These are phyloP conservation scores for Maccullochella peelii DNA, from an alignment of 2,113 vertebrate genomes.

Conservation along the genomic window DNA sequence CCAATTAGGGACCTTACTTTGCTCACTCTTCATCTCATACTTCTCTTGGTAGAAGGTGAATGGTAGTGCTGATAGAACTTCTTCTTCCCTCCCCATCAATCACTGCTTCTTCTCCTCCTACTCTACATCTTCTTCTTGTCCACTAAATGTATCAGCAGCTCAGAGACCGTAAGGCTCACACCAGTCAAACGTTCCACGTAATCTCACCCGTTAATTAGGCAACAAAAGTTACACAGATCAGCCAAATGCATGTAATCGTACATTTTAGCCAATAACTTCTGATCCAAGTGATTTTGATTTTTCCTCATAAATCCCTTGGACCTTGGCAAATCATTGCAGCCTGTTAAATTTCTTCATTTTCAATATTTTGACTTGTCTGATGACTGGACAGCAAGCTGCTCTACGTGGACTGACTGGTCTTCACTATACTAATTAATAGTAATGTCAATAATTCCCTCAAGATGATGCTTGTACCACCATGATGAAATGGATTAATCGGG, in stretches of 20 bases:
- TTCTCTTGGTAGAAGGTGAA: conserved; percentile 8
- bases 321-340: conserved; percentile 3
- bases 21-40: conserved; percentile 1
- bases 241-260: conserved; percentile 34
- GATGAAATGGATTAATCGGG: conserved; percentile 26
- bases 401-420: conserved; percentile 30
- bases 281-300: conserved; percentile 12
- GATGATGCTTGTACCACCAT: neutral
- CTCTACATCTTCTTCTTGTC: neutral
- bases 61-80: neutral
- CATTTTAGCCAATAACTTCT: conserved; percentile 36
- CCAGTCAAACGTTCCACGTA: conserved; percentile 39
- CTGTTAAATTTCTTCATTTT: conserved; percentile 31
- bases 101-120: conserved; percentile 6
- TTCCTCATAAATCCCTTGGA: conserved; percentile 15
- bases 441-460: conserved; percentile 21
- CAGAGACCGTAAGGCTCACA: conserved; percentile 16
- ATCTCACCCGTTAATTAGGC: conserved; percentile 34
- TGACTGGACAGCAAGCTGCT: conserved; percentile 32
- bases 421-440: conserved; percentile 25
- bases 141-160: neutral
- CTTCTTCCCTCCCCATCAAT: conserved; percentile 22
- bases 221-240: conserved; percentile 30
- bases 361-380: neutral
- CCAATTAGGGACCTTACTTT: neutral